phyloP scores from a whole-genome alignment of 2,113 vertebrate species.

The Bombycilla garrulus region DNA sequence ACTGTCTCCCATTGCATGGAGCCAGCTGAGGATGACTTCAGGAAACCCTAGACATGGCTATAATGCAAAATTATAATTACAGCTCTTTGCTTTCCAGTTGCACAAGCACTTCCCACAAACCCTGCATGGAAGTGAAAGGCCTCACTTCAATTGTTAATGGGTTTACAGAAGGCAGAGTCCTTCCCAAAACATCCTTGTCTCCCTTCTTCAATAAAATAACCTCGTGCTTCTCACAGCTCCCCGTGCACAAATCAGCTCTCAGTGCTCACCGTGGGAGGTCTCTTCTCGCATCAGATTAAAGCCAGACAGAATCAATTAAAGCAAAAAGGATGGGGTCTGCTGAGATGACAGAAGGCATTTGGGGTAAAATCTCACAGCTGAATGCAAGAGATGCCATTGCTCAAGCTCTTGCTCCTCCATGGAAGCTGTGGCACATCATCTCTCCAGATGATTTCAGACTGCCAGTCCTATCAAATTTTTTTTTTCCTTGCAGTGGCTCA shows the following conservation, averaged over 20 bases:
- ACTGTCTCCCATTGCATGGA: background rate
- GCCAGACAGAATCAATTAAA: constrained; percentile 68
- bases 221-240: background rate
- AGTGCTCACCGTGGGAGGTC: constrained; percentile 50
- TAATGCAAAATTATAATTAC: background rate
- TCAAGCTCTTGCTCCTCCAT: background rate
- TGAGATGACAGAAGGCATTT: constrained; percentile 22
- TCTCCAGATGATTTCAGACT: background rate
- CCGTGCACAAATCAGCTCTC: background rate
- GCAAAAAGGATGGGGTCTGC: constrained; percentile 53
- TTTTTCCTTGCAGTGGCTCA: background rate
- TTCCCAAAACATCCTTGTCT: background rate
- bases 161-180: background rate
- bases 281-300: constrained; percentile 53
- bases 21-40: background rate
- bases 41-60: background rate
- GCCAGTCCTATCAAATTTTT: background rate
- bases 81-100: background rate
- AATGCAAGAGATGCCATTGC: background rate
- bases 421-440: background rate
- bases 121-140: background rate
- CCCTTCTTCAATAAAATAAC: background rate
- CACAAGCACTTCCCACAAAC: background rate
- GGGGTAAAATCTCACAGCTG: background rate
- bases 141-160: background rate